Conservation (phyloP, 2,797 vertebrate genomes). For the Sebastes minor region DNA sequence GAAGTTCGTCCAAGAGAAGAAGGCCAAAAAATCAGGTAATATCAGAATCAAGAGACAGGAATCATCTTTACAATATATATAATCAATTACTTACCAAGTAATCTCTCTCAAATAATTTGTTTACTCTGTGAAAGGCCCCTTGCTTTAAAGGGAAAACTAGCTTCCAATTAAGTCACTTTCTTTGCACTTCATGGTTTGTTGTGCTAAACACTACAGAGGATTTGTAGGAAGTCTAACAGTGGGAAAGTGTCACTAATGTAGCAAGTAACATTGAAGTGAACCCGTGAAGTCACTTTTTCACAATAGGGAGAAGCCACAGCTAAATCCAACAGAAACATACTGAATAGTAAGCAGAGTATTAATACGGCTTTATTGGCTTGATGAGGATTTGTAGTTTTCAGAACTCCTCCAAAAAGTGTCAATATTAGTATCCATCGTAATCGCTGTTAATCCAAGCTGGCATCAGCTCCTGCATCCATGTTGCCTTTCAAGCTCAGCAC, state of each 20-base stretch:
- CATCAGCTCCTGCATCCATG: background rate
- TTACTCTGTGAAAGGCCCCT: background rate
- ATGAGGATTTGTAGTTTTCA: background rate
- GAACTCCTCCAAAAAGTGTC: background rate
- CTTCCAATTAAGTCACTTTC: fast-evolving
- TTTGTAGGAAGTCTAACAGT: no score
- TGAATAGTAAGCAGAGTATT: background rate
- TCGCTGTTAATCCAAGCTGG: background rate
- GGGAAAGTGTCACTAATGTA: background rate
- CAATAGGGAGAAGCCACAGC: background rate
- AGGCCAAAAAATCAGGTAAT: constrained; percentile 91
- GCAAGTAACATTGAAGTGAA: background rate
- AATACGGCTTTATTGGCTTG: background rate
- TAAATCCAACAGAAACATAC: background rate
- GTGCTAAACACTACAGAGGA: background rate
- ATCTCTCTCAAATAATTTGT: background rate
- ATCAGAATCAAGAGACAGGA: background rate
- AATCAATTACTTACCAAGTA: background rate
- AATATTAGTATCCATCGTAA: background rate
- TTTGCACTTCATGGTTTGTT: background rate
- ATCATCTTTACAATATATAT: background rate
- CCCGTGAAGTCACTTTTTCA: background rate
- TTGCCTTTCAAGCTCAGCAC: background rate
- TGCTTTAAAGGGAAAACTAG: background rate
- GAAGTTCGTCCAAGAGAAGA: constrained; percentile 95